Evolutionary conservation across 2,113 vertebrate species (phyloP), one percentile per base, ranked within the genome.

Genomic region (Lagopus muta): DNA sequence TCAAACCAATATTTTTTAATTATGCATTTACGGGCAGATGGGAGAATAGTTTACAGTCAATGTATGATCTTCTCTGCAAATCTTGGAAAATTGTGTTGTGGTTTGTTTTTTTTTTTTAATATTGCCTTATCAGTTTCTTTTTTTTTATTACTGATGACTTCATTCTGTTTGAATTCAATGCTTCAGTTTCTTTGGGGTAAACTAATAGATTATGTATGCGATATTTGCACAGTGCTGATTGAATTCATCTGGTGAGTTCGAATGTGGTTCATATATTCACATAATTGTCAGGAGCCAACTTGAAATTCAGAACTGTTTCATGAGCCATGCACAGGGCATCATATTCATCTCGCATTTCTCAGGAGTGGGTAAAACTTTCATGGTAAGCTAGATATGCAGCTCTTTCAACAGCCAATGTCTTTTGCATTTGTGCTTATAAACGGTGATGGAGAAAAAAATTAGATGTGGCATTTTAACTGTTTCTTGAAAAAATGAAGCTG

Each of bases 171-270:
- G 96, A 98, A 98, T 98, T 97, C 97, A 97, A 81, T 97, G 97
- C 97, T 98, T 97, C 94, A 43, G 94, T 98, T 98, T 98, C 97
- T 97, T 97, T 97, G 94, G 97, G 95, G 96, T 98, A 98, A 98
- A 98, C 98, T 98, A 98, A 98, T 98, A 98, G 98, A 98, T 98
- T 98, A 98, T 98, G 98, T 97, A 98, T 98, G 98, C 96, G 73
- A 96, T 98, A 98, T 98, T 98, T 98, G 97, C 97, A 96, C 93
- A 82, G 76, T 48, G 94, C 96, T 98, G 98, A 98, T 98, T 98
- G 97, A 98, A 98, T 97, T 98, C 97, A 98, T 98, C 98, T 98
- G 98, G 96, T 87, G 97, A 96, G 96, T 97, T 94, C 97, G 97
- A 98, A 97, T 92, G 83, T 71, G 72, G 95, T 95, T 97, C 96